Percentiles rank a stretch among this genome's conserved stretches.
Conservation (phyloP, 2,888 invertebrate species). For the Seladonia tumulorum region DNA sequence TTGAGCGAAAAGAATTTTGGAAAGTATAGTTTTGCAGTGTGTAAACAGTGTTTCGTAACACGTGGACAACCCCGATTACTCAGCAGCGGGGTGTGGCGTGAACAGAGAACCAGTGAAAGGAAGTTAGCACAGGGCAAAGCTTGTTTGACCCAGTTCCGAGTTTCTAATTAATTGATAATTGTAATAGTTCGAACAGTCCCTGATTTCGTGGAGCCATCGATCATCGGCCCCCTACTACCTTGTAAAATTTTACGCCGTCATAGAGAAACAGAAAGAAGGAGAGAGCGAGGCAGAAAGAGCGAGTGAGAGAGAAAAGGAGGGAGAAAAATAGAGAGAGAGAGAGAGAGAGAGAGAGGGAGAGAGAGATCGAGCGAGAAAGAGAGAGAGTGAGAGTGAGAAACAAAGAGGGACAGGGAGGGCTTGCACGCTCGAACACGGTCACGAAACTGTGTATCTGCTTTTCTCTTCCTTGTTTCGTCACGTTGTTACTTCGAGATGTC, state of each 20-base stretch:
- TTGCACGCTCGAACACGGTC: not conserved
- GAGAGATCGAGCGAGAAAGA: not conserved
- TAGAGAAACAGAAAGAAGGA: not conserved
- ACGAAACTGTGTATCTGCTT: not conserved
- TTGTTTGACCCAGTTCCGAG: constrained; percentile 8
- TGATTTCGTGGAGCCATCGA: constrained; percentile 4
- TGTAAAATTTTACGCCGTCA: not conserved
- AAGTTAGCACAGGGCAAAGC: not conserved
- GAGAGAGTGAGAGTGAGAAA: not conserved
- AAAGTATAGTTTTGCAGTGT: not conserved
- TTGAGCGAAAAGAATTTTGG: not conserved
- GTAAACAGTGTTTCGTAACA: not conserved
- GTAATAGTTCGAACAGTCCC: constrained; percentile 6
- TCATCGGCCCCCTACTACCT: not conserved
- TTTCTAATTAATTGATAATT: constrained; percentile 15
- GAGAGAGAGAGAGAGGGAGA: not conserved
- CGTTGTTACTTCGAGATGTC: constrained; percentile 20
- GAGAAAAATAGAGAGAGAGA: not conserved
- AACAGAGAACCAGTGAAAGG: not conserved
- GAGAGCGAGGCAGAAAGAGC: not conserved
- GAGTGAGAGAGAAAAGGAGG: not conserved
- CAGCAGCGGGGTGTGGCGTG: not conserved
- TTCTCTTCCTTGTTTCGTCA: not conserved
- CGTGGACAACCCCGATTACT: not conserved
- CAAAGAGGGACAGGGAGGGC: not conserved